phyloP scores from a whole-genome alignment of 2,113 vertebrate genomes.

The Istiophorus platypterus region DNA sequence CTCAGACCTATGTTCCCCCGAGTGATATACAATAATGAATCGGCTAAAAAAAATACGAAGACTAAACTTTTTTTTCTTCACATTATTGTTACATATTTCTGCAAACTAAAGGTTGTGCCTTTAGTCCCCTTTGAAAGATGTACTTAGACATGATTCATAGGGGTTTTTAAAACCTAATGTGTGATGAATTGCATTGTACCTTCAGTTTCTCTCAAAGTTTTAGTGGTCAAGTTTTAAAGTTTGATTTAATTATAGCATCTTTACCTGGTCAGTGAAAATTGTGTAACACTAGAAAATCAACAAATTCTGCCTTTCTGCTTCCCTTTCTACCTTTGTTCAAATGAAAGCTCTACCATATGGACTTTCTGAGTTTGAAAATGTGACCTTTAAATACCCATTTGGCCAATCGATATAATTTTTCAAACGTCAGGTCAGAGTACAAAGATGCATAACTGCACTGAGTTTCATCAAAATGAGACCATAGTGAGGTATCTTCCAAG shows the following conservation, averaged over 20 bases:
- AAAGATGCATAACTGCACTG: constrained; percentile 28
- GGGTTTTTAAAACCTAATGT: neutral
- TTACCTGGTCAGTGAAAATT: neutral
- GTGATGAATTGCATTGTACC: neutral
- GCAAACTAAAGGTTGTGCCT: neutral
- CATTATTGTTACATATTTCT: neutral
- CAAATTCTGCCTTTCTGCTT: neutral
- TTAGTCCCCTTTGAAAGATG: neutral
- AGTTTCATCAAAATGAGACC: constrained; percentile 60
- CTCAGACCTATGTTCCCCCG: too few species aligned
- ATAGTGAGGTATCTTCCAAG: constrained; percentile 44
- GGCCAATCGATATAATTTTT: constrained; percentile 53
- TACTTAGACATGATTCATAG: neutral
- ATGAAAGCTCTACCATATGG: neutral
- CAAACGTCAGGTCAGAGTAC: constrained; percentile 46
- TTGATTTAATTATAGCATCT: neutral
- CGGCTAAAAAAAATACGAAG: too few species aligned
- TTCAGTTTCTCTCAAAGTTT: neutral
- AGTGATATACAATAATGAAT: too few species aligned
- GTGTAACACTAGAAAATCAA: neutral
- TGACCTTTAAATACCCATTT: constrained; percentile 66
- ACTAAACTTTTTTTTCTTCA: too few species aligned
- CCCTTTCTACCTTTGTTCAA: neutral
- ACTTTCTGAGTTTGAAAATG: constrained; percentile 8
- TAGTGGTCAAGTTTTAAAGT: neutral